phyloP scores from a whole-genome alignment of 2,797 vertebrate genomes.

The Premnoplex brunnescens region DNA sequence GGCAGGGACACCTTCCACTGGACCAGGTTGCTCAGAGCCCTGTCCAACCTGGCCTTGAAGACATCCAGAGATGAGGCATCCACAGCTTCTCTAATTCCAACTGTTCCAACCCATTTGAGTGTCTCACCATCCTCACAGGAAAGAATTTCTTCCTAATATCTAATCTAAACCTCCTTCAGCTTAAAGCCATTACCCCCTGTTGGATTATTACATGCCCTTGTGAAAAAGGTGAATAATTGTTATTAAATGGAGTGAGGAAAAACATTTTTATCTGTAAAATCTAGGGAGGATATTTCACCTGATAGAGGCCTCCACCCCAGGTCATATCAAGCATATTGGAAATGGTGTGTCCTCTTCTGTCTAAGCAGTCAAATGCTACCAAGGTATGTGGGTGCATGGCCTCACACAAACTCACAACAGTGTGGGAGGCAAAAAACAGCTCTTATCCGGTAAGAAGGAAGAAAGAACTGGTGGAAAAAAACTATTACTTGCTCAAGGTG shows the following conservation, averaged over 20 bases:
- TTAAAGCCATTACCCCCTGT: background rate
- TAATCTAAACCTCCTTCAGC: background rate
- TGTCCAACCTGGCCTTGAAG: background rate
- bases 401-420: background rate
- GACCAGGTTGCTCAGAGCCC: background rate
- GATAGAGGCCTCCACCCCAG: background rate
- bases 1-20: background rate
- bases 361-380: background rate
- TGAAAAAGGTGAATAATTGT: background rate
- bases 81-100: background rate
- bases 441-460: background rate
- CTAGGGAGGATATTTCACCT: background rate
- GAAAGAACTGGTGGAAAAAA: rapidly evolving
- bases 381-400: rapidly evolving
- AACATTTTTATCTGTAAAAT: background rate
- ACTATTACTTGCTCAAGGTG: background rate
- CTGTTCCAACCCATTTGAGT: background rate
- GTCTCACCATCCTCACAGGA: background rate
- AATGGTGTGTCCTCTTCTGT: background rate
- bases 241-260: background rate
- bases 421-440: rapidly evolving
- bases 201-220: background rate
- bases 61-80: background rate
- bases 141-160: background rate
- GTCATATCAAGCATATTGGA: background rate